Evolutionary conservation across 2,888 invertebrate genomes (phyloP).

Genomic region (Drosophila mayaguana): DNA sequence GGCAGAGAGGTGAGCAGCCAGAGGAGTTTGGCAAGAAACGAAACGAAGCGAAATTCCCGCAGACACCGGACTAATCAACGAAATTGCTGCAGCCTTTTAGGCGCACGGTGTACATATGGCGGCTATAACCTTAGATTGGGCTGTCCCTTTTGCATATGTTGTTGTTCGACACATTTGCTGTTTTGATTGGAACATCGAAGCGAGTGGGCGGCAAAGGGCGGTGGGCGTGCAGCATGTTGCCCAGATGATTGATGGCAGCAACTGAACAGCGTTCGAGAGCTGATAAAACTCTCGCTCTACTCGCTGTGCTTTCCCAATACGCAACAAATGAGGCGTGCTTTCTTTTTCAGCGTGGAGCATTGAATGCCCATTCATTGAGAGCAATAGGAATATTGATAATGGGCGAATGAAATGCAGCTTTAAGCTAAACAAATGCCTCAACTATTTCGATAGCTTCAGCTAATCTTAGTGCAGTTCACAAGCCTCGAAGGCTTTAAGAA

Average conservation of each 20-base stretch:
- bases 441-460: not conserved
- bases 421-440: not conserved
- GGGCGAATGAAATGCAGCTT: not conserved
- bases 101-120: constrained; percentile 48
- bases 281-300: constrained; percentile 11
- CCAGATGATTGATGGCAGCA: constrained; percentile 57
- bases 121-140: constrained; percentile 38
- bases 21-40: constrained; percentile 1
- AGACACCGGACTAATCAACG: constrained; percentile 66
- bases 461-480: not conserved
- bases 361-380: not conserved
- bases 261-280: constrained; percentile 8
- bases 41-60: constrained; percentile 45
- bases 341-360: not conserved
- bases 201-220: not conserved
- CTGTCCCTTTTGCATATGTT: constrained; percentile 27
- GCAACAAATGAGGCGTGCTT: constrained; percentile 16
- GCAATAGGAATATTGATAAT: not conserved
- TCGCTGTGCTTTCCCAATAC: constrained; percentile 3
- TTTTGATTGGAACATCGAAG: constrained; percentile 36
- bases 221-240: constrained; percentile 20
- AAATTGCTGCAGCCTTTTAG: constrained; percentile 79
- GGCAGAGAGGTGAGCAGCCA: not conserved
- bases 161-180: constrained; percentile 51
- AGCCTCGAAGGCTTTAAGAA: too few relatives aligned